phyloP scores from a whole-genome alignment of 2,113 vertebrate species.

The Etia nguti region DNA sequence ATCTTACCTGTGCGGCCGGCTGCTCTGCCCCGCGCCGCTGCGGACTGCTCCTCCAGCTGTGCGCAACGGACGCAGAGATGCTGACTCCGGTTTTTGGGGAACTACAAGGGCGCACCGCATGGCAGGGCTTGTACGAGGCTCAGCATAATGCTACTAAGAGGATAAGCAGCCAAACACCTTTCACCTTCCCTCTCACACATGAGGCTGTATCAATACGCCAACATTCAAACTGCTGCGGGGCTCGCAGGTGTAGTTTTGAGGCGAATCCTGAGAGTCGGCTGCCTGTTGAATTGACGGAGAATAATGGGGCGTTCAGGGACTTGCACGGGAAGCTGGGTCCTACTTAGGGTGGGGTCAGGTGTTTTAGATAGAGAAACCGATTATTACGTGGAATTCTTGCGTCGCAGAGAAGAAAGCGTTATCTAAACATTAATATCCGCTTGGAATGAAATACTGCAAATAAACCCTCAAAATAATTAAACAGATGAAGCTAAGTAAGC shows the following conservation, averaged over 20 bases:
- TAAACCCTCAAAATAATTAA: neutral
- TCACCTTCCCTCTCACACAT: conserved; percentile 41
- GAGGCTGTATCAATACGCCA: conserved; percentile 26
- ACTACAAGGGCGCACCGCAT: conserved; percentile 72
- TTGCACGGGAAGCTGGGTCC: neutral
- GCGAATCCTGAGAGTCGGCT: neutral
- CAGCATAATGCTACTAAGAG: conserved; percentile 82
- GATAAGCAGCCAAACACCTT: conserved; percentile 67
- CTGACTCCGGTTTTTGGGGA: conserved; percentile 60
- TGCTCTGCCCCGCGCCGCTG: neutral
- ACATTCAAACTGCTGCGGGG: neutral
- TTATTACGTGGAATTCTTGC: neutral
- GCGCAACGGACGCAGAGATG: conserved; percentile 49
- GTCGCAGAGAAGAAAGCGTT: neutral
- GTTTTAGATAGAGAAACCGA: neutral
- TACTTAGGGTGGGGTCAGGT: neutral
- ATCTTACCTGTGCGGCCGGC: conserved; percentile 45
- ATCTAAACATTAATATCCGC: neutral
- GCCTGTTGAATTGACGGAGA: neutral
- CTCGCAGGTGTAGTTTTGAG: neutral
- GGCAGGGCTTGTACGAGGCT: conserved; percentile 65
- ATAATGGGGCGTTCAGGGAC: neutral
- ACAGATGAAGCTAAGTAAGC: neutral
- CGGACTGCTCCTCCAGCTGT: conserved; percentile 49
- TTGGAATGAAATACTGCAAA: neutral